Evolutionary conservation across 2,113 vertebrate species (phyloP), one percentile per base, ranked within the genome.

Genomic region (Oxyura jamaicensis): DNA sequence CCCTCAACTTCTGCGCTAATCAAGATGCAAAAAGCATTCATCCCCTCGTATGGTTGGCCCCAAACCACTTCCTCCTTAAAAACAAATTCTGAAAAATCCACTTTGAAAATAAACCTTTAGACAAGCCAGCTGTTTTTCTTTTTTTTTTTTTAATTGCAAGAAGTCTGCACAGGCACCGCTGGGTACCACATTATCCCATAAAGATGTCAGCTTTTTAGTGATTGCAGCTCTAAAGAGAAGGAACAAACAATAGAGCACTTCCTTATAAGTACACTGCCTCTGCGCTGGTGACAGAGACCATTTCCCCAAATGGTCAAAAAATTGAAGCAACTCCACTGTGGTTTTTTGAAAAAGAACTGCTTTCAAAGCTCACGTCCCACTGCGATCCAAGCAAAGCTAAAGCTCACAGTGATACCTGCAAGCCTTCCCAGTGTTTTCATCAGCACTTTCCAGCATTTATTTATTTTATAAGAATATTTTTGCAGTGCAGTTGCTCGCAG

Each of bases 261-360:
- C 97, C 98, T 97, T 97, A 97, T 96, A 96, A 60, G 96, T 95
- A 68, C 95, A 89, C 33, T 13, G 6, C 35, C 92, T 75, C 90
- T 1, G 23, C 8, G 8, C 91, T 66, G 93, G 80, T 41, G 23
- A 88, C 82, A 77, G 59, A 78, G 42, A 65, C n/a, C 42, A 39
- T 80, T 97, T 97, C 97, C 98, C 91, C 97, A 98, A 97, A 98
- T 96, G 97, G 98, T 65, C 85, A 97, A 97, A 97, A 96, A 96
- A 95, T 5, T 50, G 83, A 93, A 91, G 93, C 95, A 83, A 63
- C 88, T 92, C 53, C 76, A 59, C 66, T 83, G 95, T 67, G 80
- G 88, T 82, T 96, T 94, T 78, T 75, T 53, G n/a, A 78, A 86
- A 67, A 72, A 90, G 93, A 93, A 88, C 68, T 72, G 66, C 71